Conservation (phyloP, 2,113 vertebrate species). For the Carlito syrichta region DNA sequence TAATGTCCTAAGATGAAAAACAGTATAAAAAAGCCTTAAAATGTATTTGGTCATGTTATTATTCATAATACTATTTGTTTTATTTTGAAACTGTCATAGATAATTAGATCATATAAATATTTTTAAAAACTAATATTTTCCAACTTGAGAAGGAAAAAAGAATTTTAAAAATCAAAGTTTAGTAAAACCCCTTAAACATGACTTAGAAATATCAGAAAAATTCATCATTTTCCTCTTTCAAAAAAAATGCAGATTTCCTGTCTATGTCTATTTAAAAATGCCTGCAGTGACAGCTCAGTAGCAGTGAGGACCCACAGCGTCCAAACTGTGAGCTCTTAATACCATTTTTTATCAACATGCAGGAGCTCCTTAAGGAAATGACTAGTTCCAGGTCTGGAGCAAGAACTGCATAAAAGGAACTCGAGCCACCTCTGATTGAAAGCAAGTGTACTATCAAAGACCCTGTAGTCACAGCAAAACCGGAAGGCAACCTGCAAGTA, state of each 20-base stretch:
- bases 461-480: not conserved
- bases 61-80: not conserved
- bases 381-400: not conserved
- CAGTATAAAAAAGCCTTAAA: not conserved
- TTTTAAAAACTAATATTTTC: conserved; percentile 10
- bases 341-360: not conserved
- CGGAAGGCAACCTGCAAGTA: not conserved
- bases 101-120: not conserved
- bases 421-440: not conserved
- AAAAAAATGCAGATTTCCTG: not conserved
- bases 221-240: not conserved
- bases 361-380: not conserved
- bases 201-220: not conserved
- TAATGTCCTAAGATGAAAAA: not conserved
- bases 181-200: not conserved
- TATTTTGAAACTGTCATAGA: not conserved
- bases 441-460: not conserved
- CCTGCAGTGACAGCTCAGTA: not conserved
- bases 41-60: not conserved
- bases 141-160: not conserved
- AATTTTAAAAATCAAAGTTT: not conserved
- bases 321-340: not conserved
- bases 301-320: not conserved
- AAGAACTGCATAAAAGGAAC: not conserved
- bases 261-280: not conserved